Evolutionary conservation across 2,797 vertebrate species (phyloP), one percentile per base, ranked within the genome.

Genomic region (Anabacerthia variegaticeps): DNA sequence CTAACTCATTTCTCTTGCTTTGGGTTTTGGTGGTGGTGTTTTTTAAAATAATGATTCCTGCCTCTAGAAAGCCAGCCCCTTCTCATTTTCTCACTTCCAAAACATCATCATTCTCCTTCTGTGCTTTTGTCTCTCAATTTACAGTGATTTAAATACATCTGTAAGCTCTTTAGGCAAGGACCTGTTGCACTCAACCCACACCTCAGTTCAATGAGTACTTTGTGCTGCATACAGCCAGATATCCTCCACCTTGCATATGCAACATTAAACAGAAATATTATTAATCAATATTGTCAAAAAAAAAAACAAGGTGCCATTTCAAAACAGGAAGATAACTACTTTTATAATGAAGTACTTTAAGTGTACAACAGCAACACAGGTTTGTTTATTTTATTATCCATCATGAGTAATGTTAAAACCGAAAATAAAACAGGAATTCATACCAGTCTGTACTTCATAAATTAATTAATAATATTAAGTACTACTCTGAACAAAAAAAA

Each of bases 231-330:
- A 59, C 30, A 67, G 56, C 5, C 62, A 75, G 46, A 82, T 79
- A 79, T n/a, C 41, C 63, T 80, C 52, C 63, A 65, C 58, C 30
- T 73, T 93, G 54, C 66, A 76, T 67, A 95, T 44, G 34, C 49
- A 88, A 49, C 74, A 85, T 82, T 91, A 82, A 92, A 86, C 36
- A 91, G 34, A 67, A 67, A 87, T 59, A 49, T 81, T 76, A 84
- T 44, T 54, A 66, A 94, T 94, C 68, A 56, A 87, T 90, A 92
- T 44, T 86, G 46, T 49, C 61, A 92, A 93, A 69, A 94, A 96
- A 91, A 51, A 52, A 30, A 4, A 6, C 46, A 67, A 20, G 7
- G n/a, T 74, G 21, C 30, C 55, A 51, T 81, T 91, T 85, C 37
- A 91, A 91, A 88, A 30, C 26, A 94, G 48, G 52, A 93, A 73